A percentile compares a stretch with the other conserved stretches of the same genome.
Evolutionary conservation across 1,140 invertebrate species (phyloP).

Genomic region (Samia ricini): DNA sequence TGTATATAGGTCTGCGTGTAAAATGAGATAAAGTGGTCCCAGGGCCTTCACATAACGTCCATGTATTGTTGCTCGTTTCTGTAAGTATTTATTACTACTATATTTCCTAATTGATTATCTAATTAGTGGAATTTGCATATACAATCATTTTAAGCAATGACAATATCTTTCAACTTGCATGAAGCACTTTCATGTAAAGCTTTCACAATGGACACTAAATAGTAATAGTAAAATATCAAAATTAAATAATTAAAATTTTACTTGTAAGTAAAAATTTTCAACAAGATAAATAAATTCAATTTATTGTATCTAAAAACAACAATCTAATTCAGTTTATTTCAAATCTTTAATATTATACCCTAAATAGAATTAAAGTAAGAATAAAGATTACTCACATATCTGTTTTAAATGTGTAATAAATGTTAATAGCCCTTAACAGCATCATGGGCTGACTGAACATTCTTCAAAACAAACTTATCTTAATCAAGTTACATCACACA

Average conservation of each 20-base stretch:
- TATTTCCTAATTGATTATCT: not conserved
- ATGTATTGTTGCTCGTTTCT: constrained; percentile 76
- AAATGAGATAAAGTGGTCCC: constrained; percentile 35
- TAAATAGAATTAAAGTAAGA: not conserved
- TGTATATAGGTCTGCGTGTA: constrained; percentile 12
- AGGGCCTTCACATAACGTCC: constrained; percentile 54
- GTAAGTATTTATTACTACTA: constrained; percentile 50
- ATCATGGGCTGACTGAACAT: constrained; percentile 23
- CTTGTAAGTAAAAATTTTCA: too few relatives aligned
- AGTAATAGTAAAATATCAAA: too few relatives aligned
- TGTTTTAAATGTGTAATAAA: not conserved
- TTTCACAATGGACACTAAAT: not conserved
- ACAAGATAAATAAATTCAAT: too few relatives aligned
- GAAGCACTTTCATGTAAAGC: not conserved
- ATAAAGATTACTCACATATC: not conserved
- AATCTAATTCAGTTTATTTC: too few relatives aligned
- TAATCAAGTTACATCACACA: constrained; percentile 1
- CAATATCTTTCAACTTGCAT: not conserved
- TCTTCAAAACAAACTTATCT: constrained; percentile 5
- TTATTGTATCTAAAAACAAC: too few relatives aligned
- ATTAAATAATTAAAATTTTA: too few relatives aligned
- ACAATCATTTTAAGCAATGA: not conserved
- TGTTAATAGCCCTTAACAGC: too few relatives aligned
- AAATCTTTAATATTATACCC: too few relatives aligned
- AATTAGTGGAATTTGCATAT: not conserved